Percentiles rank a stretch among this genome's conserved stretches.
phyloP scores from a whole-genome alignment of 2,797 vertebrate species.

The Falco novaeseelandiae region DNA sequence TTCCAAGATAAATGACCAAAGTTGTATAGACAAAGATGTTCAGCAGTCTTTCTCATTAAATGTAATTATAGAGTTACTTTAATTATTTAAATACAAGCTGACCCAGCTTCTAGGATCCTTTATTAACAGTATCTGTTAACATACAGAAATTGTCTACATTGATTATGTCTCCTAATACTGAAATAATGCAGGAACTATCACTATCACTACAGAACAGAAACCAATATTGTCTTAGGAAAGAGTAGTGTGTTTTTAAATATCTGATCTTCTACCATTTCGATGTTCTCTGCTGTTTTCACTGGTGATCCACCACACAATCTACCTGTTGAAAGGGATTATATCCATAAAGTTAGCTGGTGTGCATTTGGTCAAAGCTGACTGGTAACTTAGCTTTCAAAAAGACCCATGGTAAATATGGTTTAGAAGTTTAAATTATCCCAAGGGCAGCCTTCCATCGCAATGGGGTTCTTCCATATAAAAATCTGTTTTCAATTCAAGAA shows the following conservation, averaged over 20 bases:
- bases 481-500: neutral
- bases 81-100: neutral
- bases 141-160: neutral
- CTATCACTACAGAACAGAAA: neutral
- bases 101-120: neutral
- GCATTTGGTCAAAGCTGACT: no score
- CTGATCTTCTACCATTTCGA: neutral
- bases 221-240: neutral
- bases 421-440: neutral
- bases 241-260: neutral
- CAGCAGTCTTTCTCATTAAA: neutral
- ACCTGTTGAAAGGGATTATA: neutral
- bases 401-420: neutral
- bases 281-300: neutral
- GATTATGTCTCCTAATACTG: neutral
- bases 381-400: neutral
- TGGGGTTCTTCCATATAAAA: neutral
- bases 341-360: no score
- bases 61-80: neutral
- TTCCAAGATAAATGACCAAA: neutral
- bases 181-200: neutral
- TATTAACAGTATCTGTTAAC: neutral
- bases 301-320: fast-evolving
- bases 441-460: neutral
- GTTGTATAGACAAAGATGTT: neutral